Evolutionary conservation across 2,797 vertebrate species (phyloP), one percentile per base, ranked within the genome.

Genomic region (Falco novaeseelandiae): DNA sequence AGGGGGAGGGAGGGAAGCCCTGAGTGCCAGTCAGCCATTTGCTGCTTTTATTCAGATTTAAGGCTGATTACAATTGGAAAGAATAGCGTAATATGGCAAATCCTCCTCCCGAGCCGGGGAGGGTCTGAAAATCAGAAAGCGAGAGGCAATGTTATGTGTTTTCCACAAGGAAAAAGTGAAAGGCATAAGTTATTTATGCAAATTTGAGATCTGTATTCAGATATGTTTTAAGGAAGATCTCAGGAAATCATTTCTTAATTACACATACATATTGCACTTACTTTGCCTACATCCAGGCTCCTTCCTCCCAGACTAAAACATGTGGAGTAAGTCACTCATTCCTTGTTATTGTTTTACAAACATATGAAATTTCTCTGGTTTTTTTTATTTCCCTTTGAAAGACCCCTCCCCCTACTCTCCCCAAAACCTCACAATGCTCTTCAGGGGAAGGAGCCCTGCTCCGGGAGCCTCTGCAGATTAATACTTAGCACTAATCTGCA

Each of bases 201-300:
- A 97, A 98, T 98, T 97, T 20, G 62, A 83, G 97, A 95, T 97
- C 96, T 96, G 96, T 95, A 97, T 97, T 98, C 97, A 97, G 97
- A 81, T 81, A 2, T 63, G 72, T 97, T 90, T 70, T 90, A 95
- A 97, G 98, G 96, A 96, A 93, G 96, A 97, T 95, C 97, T 94
- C 91, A 91, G 89, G 96, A 97, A 98, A 98, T 97, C 74, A 97
- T 96, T 97, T 98, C 97, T 97, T 98, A 98, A 98, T 98, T 98
- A 97, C 96, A 97, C 97, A 95, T 94, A 96, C 97, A 88, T 89
- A 83, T 91, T 94, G 95, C 95, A 87, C 93, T 94, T 96, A 93
- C 97, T 97, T 76, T 48, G 92, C 90, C 36, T 27, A 36, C 81
- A 88, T 91, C 65, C 21, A 70, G 34, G 26, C 87, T 67, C 32